Conservation (phyloP, 1,140 invertebrate species). For the Drosophila arizonae region DNA sequence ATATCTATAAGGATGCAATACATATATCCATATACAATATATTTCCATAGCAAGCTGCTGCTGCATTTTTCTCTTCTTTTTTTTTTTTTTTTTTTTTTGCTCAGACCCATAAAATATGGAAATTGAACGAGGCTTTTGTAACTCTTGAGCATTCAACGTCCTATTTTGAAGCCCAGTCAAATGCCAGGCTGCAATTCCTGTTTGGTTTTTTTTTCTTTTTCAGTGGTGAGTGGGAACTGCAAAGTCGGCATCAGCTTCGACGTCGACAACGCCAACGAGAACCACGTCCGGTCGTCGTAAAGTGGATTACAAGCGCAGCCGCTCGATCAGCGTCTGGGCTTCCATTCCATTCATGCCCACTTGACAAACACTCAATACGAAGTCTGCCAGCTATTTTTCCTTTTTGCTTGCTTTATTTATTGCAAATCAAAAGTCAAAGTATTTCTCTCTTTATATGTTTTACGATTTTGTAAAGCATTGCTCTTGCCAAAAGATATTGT, state of each 20-base stretch:
- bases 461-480: conserved; percentile 1
- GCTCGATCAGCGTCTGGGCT: conserved; percentile 34
- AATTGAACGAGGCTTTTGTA: conserved; percentile 19
- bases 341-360: conserved; percentile 42
- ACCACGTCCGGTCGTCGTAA: conserved; percentile 44
- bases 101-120: conserved; percentile 19
- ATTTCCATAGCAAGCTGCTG: neutral
- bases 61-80: neutral
- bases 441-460: neutral
- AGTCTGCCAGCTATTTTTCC: conserved; percentile 26
- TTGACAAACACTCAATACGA: conserved; percentile 44
- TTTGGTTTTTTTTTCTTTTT: conserved; percentile 14
- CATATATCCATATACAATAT: neutral
- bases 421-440: conserved; percentile 35
- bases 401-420: conserved; percentile 22
- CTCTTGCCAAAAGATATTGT: neutral
- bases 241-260: conserved; percentile 3
- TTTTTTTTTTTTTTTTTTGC: neutral
- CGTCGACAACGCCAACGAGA: conserved; percentile 41
- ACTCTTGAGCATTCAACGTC: conserved; percentile 19
- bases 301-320: conserved; percentile 39
- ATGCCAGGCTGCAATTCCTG: conserved; percentile 34
- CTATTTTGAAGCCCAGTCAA: conserved; percentile 21
- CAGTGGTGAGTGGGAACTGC: conserved; percentile 34
- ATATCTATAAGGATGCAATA: conserved; percentile 18